Evolutionary conservation across 2,888 invertebrate species (phyloP).

Genomic region (Trichogramma dendrolimi): DNA sequence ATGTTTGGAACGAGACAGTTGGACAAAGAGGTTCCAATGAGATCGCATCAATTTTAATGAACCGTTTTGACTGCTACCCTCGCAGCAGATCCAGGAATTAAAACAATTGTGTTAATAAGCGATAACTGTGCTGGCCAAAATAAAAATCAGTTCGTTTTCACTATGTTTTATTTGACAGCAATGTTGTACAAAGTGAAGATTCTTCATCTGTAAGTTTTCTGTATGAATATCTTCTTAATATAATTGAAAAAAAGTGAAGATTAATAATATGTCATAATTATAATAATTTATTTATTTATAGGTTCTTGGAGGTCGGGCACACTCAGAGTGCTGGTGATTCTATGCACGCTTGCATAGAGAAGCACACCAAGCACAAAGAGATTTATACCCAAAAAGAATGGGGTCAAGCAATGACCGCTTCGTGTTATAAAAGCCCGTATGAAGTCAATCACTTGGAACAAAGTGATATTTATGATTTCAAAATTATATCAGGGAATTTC

Average conservation of each 20-base stretch:
- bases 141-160: neutral
- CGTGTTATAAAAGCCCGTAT: too few relatives aligned
- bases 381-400: neutral
- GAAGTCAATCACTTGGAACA: too few relatives aligned
- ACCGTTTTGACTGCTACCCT: neutral
- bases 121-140: neutral
- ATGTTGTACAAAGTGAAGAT: neutral
- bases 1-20: neutral
- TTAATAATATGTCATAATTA: too few relatives aligned
- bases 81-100: neutral
- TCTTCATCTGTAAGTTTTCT: neutral
- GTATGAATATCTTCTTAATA: too few relatives aligned
- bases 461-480: too few relatives aligned
- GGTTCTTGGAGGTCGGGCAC: neutral
- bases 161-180: neutral
- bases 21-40: neutral
- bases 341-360: neutral
- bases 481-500: too few relatives aligned
- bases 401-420: too few relatives aligned
- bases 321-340: neutral
- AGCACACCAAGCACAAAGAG: neutral
- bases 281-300: neutral
- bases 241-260: too few relatives aligned
- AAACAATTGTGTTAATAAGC: neutral
- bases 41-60: neutral